Evolutionary conservation across 2,113 vertebrate species (phyloP).

Genomic region (Circaetus cinerascens): DNA sequence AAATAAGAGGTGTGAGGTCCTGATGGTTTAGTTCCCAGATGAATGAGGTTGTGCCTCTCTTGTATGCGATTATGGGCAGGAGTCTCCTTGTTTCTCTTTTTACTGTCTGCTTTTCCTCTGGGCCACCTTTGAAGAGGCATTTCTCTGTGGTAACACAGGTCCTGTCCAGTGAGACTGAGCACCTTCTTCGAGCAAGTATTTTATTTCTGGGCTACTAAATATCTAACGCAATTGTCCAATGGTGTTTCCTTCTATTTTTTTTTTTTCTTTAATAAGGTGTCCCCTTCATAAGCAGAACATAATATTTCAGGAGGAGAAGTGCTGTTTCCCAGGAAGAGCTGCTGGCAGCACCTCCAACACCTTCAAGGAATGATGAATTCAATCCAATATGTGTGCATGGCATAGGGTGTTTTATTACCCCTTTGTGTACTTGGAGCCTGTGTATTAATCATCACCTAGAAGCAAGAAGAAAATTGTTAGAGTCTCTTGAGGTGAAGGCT

Average conservation of each 20-base stretch:
- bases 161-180: not conserved
- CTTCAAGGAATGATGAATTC: conserved; percentile 32
- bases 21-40: not conserved
- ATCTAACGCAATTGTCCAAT: not conserved
- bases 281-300: not conserved
- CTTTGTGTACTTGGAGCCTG: not conserved
- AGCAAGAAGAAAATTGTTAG: conserved; percentile 38
- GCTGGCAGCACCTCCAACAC: not conserved
- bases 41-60: not conserved
- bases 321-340: not conserved
- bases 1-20: not conserved
- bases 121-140: not conserved
- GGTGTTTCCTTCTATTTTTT: not conserved
- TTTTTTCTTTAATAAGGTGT: not conserved
- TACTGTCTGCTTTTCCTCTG: not conserved
- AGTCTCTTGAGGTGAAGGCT: conserved; percentile 30
- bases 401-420: conserved; percentile 8
- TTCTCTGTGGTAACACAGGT: not conserved
- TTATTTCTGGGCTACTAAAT: not conserved
- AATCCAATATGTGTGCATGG: not conserved
- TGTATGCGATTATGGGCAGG: not conserved
- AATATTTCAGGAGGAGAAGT: not conserved
- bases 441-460: conserved; percentile 51
- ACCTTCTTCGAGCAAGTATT: not conserved
- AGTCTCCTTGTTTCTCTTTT: not conserved